Evolutionary conservation across 2,797 vertebrate genomes (phyloP).

Genomic region (Myiotriccus ornatus): DNA sequence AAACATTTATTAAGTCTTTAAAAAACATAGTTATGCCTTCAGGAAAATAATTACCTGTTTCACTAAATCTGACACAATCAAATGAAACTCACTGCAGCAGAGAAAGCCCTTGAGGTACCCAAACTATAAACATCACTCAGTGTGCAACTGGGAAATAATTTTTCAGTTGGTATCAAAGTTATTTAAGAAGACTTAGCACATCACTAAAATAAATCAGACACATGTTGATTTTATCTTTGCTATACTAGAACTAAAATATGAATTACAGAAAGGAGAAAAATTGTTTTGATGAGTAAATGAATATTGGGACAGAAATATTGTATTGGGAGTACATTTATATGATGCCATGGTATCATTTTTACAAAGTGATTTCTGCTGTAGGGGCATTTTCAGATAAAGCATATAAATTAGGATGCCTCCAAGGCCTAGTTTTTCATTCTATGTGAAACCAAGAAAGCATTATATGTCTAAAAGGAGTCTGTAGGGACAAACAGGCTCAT

Average conservation of each 20-base stretch:
- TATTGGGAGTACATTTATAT: not conserved
- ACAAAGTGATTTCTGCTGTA: constrained; percentile 16
- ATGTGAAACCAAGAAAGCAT: not conserved
- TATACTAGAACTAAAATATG: not conserved
- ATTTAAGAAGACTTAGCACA: constrained; percentile 37
- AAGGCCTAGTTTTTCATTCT: constrained; percentile 28
- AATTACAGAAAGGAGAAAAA: constrained; percentile 2
- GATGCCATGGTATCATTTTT: not conserved
- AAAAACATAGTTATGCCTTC: not conserved
- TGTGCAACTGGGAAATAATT: constrained; percentile 3
- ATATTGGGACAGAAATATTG: not conserved
- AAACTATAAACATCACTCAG: not conserved
- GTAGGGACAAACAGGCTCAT: constrained; percentile 3
- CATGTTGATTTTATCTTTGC: constrained; percentile 40
- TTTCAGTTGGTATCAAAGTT: constrained; percentile 18
- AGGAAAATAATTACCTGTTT: constrained; percentile 58
- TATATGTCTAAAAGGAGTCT: constrained; percentile 31
- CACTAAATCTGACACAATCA: constrained; percentile 22
- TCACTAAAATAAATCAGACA: constrained; percentile 19
- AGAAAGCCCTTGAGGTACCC: constrained; percentile 12
- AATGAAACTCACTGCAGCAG: constrained; percentile 1
- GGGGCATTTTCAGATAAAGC: constrained; percentile 42
- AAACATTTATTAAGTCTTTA: not conserved
- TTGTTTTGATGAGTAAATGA: constrained; percentile 10
- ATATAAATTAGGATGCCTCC: constrained; percentile 1